Conservation (phyloP, 2,113 vertebrate genomes). For the Macrotis lagotis region DNA sequence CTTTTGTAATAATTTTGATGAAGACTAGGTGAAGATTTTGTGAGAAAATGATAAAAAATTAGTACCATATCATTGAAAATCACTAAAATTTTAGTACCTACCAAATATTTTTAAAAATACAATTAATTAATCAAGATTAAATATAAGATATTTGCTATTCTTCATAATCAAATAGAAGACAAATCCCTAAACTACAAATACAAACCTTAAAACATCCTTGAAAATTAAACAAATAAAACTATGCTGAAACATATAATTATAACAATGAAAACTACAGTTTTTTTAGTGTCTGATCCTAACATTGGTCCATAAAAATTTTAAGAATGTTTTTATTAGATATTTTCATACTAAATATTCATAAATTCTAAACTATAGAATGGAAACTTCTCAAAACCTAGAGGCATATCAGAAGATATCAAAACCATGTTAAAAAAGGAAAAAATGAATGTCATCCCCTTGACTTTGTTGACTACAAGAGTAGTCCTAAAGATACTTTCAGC, state of each 20-base stretch:
- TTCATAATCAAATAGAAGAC: not conserved
- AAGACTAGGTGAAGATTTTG: not conserved
- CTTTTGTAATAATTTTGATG: not conserved
- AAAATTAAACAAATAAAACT: not conserved
- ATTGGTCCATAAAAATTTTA: not conserved
- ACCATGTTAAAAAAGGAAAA: not conserved
- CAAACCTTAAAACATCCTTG: not conserved
- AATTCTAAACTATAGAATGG: not conserved
- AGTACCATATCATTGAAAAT: not conserved
- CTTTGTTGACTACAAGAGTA: not conserved
- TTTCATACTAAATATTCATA: not conserved
- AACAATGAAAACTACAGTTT: not conserved
- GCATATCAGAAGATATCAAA: not conserved
- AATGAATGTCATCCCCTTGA: not conserved
- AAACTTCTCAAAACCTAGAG: not conserved
- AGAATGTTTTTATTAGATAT: not conserved
- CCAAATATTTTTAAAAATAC: not conserved
- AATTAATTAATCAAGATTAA: not conserved
- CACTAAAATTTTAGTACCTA: not conserved
- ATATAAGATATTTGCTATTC: not conserved
- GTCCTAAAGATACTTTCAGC: not conserved
- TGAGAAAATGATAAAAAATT: not conserved
- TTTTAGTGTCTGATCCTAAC: not conserved
- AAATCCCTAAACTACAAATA: not conserved
- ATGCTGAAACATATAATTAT: not conserved